Evolutionary conservation across 2,797 vertebrate genomes (phyloP).

Genomic region (Ataeniobius toweri): DNA sequence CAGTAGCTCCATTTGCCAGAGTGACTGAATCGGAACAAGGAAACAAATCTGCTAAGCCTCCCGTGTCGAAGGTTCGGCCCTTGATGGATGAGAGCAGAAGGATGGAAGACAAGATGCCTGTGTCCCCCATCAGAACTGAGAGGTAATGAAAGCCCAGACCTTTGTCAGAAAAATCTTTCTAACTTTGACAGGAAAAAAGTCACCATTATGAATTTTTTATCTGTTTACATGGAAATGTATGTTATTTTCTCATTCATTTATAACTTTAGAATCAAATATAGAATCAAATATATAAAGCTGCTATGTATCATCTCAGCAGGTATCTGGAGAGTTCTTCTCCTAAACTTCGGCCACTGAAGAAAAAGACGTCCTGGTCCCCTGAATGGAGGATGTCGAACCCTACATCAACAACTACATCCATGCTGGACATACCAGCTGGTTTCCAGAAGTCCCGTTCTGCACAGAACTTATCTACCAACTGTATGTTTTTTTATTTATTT

Average conservation of each 20-base stretch:
- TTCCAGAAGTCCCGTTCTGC: conserved; percentile 86
- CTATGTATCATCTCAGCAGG: conserved; percentile 25
- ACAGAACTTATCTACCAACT: conserved; percentile 81
- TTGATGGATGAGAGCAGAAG: conserved; percentile 51
- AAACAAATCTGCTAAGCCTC: conserved; percentile 46
- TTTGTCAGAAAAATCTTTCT: conserved; percentile 14
- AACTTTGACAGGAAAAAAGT: background rate
- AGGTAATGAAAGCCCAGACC: conserved; percentile 31
- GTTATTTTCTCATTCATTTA: background rate
- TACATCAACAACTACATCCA: conserved; percentile 44
- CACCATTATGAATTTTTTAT: conserved; percentile 9
- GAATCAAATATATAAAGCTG: background rate
- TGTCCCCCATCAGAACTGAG: conserved; percentile 14
- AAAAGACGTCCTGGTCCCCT: conserved; percentile 67
- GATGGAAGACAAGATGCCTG: conserved; percentile 25
- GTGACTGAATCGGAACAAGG: conserved; percentile 35
- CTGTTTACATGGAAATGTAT: background rate
- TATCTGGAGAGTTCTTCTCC: conserved; percentile 32
- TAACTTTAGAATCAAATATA: background rate
- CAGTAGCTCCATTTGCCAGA: conserved; percentile 35
- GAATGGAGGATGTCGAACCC: conserved; percentile 67
- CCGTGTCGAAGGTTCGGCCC: conserved; percentile 68
- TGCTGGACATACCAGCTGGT: conserved; percentile 39
- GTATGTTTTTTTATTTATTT: conserved; percentile 70
- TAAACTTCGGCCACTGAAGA: conserved; percentile 68